Evolutionary conservation across 2,888 invertebrate species (phyloP).

Genomic region (Sycophila texana): DNA sequence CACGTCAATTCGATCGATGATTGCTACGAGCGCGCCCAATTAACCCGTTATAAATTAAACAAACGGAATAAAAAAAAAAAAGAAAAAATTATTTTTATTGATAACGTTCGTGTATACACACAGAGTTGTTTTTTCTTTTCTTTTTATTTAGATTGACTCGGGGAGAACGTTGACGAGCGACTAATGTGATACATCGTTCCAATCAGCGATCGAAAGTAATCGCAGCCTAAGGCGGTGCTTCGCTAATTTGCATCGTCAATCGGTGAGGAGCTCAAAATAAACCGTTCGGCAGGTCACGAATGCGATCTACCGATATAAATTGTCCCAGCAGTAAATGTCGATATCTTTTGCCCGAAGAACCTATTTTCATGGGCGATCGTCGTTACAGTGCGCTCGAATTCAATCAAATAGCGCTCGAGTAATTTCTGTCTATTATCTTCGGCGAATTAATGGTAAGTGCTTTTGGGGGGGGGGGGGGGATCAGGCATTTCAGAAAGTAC

Average conservation of each 20-base stretch:
- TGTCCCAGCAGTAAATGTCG: background rate
- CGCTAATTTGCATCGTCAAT: slow-evolving; percentile 44
- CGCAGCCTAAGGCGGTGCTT: slow-evolving; percentile 19
- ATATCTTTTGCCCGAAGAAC: background rate
- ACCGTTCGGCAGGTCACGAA: slow-evolving; percentile 24
- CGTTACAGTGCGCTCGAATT: background rate
- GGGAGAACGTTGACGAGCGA: background rate
- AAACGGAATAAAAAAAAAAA: too few relatives aligned
- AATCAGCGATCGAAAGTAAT: slow-evolving; percentile 30
- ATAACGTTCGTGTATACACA: too few relatives aligned
- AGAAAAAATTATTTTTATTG: background rate
- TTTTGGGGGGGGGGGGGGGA: background rate
- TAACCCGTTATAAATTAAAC: too few relatives aligned
- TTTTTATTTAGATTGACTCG: background rate
- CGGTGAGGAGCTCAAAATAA: slow-evolving; percentile 20
- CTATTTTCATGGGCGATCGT: slow-evolving; percentile 8
- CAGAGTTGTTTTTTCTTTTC: too few relatives aligned
- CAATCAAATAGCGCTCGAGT: background rate
- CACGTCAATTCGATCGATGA: too few relatives aligned
- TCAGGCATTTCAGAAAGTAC: background rate
- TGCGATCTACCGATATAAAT: slow-evolving; percentile 11
- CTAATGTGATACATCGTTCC: slow-evolving; percentile 22
- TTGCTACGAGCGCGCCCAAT: too few relatives aligned
- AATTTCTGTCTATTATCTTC: slow-evolving; percentile 7
- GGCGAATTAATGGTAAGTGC: slow-evolving; percentile 4